Percentiles rank a stretch among this genome's conserved stretches.
These are phyloP conservation scores for Pollachius pollachius DNA, from an alignment of 2,113 vertebrate species.

Conservation along the genomic window DNA sequence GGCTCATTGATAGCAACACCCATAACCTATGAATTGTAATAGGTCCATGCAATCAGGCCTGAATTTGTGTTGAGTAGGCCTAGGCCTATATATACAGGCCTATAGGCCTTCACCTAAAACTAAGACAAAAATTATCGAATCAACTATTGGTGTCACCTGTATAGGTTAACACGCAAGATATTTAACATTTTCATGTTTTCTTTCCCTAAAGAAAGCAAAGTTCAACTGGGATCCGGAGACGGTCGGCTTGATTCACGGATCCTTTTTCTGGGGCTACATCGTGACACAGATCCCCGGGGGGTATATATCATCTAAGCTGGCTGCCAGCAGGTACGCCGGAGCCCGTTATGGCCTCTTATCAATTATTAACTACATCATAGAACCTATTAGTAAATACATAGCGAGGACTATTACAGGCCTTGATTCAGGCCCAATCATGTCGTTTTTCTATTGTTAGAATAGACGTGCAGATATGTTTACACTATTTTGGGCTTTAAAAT, in stretches of 20 bases:
- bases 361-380: too few relatives aligned
- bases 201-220: slow-evolving; percentile 85
- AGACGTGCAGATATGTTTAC: too few relatives aligned
- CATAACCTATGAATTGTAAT: too few relatives aligned
- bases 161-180: too few relatives aligned
- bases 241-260: slow-evolving; percentile 96
- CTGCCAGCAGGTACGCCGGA: slow-evolving; percentile 89
- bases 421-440: neutral
- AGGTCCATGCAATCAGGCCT: too few relatives aligned
- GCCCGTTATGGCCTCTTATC: neutral
- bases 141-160: neutral
- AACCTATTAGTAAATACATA: too few relatives aligned
- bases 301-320: slow-evolving; percentile 93
- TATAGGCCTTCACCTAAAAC: neutral
- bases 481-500: too few relatives aligned
- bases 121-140: neutral
- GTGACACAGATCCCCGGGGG: slow-evolving; percentile 98
- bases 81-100: too few relatives aligned
- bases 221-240: slow-evolving; percentile 98
- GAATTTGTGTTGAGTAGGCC: too few relatives aligned
- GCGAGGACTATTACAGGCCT: neutral
- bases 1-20: too few relatives aligned
- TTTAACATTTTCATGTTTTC: too few relatives aligned
- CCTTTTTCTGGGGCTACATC: slow-evolving; percentile 99
- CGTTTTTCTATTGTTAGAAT: too few relatives aligned